Evolutionary conservation across 2,113 vertebrate genomes (phyloP), one percentile per base, ranked within the genome.

Genomic region (Sphyrna mokarran): DNA sequence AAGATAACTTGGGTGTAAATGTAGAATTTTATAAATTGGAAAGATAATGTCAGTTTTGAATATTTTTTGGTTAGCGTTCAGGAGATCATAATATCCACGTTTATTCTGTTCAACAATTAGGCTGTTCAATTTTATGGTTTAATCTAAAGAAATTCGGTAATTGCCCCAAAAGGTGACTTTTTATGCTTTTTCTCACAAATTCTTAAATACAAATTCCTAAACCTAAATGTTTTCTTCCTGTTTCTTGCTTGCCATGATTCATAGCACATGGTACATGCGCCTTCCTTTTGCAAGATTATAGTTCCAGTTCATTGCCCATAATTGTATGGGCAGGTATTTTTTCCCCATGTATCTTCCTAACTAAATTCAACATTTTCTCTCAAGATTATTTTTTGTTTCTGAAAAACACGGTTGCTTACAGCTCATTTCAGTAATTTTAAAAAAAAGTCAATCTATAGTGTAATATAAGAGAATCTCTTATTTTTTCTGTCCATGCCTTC

Each of bases 41-140:
- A 91, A 63, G 78, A 80, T 18, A 58, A 61, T 91, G 29, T 63
- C 29, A 63, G 6, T 90, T 91, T 91, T 61, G 54, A 90, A 89
- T 22, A 89, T 58, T 87, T 48, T 48, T 48, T 26, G 48, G 23
- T 37, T 13, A 90, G 29, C 29, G 61, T 91, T n/a, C 29, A 66
- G 63, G n/a, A 68, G 33, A 68, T 93, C 63, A 37, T 68, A 37
- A 93, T 37, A 7, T 66, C 8, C 33, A 66, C 29, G 4, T 23
- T 40, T 68, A 66, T 93, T 89, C 86, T 54, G 61, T 89, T 89
- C 48, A 58, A 66, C 61, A 66, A n/a, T 66, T 91, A 90, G 86
- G 26, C 86, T 48, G 26, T n/a, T 13, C 13, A 1, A 83, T 18
- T 8, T 20, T 40, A 40, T 5, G 80, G 80, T 6, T 40, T 43